Evolutionary conservation across 2,113 vertebrate genomes (phyloP).

Genomic region (Axis porcinus): DNA sequence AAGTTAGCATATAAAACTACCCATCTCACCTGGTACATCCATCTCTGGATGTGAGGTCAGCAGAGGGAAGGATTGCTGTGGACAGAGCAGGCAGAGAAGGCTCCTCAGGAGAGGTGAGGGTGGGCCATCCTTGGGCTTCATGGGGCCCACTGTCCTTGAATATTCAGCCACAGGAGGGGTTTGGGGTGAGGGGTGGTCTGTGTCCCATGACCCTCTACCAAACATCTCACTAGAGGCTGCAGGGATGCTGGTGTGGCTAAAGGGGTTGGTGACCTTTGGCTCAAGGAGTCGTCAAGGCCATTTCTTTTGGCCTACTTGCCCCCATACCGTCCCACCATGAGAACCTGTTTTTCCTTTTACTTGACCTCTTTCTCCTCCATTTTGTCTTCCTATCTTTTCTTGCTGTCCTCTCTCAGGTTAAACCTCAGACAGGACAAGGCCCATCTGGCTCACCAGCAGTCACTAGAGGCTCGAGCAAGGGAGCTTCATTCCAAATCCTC

Average conservation of each 20-base stretch:
- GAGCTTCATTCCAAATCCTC: background rate
- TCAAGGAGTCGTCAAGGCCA: background rate
- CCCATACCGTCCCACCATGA: accelerated
- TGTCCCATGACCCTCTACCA: background rate
- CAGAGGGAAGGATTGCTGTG: background rate
- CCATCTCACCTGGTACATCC: background rate
- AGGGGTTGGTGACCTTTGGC: background rate
- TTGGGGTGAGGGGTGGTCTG: background rate
- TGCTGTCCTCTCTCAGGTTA: background rate
- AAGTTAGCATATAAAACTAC: background rate
- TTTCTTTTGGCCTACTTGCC: background rate
- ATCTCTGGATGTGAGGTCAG: background rate
- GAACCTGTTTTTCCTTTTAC: background rate
- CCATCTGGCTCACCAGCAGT: background rate
- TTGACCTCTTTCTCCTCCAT: background rate
- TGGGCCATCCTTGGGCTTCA: background rate
- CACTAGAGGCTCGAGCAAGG: background rate
- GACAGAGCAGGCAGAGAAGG: too few relatives aligned
- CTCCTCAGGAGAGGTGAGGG: background rate
- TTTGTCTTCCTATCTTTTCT: background rate
- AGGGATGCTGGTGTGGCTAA: background rate
- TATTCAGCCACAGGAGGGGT: background rate
- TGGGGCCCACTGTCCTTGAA: background rate
- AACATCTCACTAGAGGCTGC: too few relatives aligned
- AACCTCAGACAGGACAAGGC: background rate